phyloP scores from a whole-genome alignment of 2,113 vertebrate species.

The Chlorodrepanis virens region DNA sequence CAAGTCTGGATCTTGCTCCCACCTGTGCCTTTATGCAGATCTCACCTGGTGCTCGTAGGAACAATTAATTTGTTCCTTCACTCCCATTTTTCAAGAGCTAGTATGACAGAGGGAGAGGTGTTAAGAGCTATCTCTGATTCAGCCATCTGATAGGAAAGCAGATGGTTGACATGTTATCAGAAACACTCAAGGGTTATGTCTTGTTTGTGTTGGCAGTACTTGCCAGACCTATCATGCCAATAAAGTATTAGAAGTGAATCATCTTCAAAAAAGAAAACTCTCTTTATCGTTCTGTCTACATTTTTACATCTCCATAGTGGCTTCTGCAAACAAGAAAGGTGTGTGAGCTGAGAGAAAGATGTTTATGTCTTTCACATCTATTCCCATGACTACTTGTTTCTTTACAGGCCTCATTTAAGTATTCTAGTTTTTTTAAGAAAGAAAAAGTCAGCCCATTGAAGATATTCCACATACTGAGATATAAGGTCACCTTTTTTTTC shows the following conservation, averaged over 20 bases:
- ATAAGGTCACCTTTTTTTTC: not conserved
- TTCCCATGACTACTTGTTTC: not conserved
- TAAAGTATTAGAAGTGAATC: constrained; percentile 38
- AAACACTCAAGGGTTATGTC: constrained; percentile 10
- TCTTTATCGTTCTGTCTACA: constrained; percentile 12
- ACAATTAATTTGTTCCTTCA: constrained; percentile 44
- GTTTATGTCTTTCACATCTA: not conserved
- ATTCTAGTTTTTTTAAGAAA: not conserved
- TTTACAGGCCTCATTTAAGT: not conserved
- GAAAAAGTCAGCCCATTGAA: not conserved
- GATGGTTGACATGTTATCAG: constrained; percentile 52
- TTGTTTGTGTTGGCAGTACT: constrained; percentile 16
- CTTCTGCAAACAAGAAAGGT: constrained; percentile 6
- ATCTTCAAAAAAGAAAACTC: constrained; percentile 27
- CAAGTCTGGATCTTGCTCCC: not conserved
- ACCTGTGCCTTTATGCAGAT: constrained; percentile 7
- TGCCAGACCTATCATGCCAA: constrained; percentile 15
- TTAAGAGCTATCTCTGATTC: constrained; percentile 47
- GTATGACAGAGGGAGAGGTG: constrained; percentile 20
- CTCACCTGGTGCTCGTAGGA: not conserved
- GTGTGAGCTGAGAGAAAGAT: not conserved
- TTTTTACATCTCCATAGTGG: constrained; percentile 33
- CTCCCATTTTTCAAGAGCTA: constrained; percentile 3
- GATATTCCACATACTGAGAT: not conserved
- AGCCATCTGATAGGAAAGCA: constrained; percentile 28